Evolutionary conservation across 2,888 invertebrate species (phyloP).

Genomic region (Mythimna loreyi): DNA sequence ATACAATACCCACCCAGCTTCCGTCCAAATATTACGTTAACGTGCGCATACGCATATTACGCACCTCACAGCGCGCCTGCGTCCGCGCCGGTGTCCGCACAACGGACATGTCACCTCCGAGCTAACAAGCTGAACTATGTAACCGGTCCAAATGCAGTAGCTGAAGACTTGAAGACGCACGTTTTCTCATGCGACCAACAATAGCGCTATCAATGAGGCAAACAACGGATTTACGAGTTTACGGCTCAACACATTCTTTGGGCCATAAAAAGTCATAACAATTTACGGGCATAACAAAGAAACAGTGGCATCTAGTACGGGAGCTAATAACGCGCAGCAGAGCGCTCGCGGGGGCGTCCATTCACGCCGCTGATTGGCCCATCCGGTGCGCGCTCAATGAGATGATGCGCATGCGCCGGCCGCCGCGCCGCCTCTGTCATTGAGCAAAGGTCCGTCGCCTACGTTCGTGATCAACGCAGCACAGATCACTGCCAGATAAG

Average conservation of each 20-base stretch:
- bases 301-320: slow-evolving; percentile 85
- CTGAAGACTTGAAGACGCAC: slow-evolving; percentile 55
- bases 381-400: slow-evolving; percentile 90
- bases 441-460: slow-evolving; percentile 90
- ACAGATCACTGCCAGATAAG: slow-evolving; percentile 76
- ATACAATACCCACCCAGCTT: slow-evolving; percentile 57
- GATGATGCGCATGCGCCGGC: slow-evolving; percentile 86
- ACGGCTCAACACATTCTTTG: slow-evolving; percentile 83
- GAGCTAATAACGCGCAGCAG: slow-evolving; percentile 84
- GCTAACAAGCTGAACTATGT: slow-evolving; percentile 76
- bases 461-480: slow-evolving; percentile 82
- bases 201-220: slow-evolving; percentile 80
- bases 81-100: slow-evolving; percentile 31
- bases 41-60: slow-evolving; percentile 41
- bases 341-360: slow-evolving; percentile 89
- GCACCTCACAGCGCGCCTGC: slow-evolving; percentile 41
- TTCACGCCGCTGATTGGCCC: slow-evolving; percentile 90
- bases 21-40: slow-evolving; percentile 59
- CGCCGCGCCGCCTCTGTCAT: slow-evolving; percentile 84
- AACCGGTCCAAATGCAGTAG: slow-evolving; percentile 71
- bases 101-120: slow-evolving; percentile 73
- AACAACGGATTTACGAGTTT: slow-evolving; percentile 85
- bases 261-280: slow-evolving; percentile 87
- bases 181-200: slow-evolving; percentile 78
- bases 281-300: slow-evolving; percentile 88